These are phyloP conservation scores for Drosophila vallismaia DNA, from an alignment of 2,888 invertebrate genomes.

Conservation along the genomic window DNA sequence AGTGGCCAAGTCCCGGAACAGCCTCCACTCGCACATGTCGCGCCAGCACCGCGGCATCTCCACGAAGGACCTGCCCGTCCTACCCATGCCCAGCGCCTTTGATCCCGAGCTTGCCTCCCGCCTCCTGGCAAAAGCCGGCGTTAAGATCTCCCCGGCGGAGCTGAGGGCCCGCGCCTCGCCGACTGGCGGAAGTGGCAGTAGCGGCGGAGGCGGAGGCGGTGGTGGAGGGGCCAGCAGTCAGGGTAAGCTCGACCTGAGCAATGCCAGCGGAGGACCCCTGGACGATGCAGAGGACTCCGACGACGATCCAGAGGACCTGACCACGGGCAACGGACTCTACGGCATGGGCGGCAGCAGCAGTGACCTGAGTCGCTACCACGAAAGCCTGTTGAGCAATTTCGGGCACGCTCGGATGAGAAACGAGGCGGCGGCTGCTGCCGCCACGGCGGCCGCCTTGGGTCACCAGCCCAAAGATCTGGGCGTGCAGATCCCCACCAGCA, in stretches of 20 bases:
- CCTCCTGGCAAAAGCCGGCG: slow-evolving; percentile 93
- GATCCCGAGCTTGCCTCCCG: slow-evolving; percentile 95
- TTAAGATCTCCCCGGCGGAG: slow-evolving; percentile 93
- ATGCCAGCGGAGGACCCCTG: slow-evolving; percentile 87
- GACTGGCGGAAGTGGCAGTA: slow-evolving; percentile 87
- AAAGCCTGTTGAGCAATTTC: slow-evolving; percentile 82
- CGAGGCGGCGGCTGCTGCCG: slow-evolving; percentile 84
- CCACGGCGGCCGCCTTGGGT: slow-evolving; percentile 76
- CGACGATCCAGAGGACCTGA: slow-evolving; percentile 92
- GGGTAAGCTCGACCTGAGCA: slow-evolving; percentile 89
- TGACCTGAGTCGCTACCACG: slow-evolving; percentile 82
- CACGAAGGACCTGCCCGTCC: slow-evolving; percentile 95
- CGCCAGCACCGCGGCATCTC: slow-evolving; percentile 96
- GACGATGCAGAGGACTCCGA: slow-evolving; percentile 88
- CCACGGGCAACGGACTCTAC: slow-evolving; percentile 84
- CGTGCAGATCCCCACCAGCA: slow-evolving; percentile 87
- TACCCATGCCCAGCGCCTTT: slow-evolving; percentile 96
- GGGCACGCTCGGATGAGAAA: slow-evolving; percentile 87
- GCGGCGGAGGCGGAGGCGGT: slow-evolving; percentile 59
- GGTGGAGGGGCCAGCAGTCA: slow-evolving; percentile 75
- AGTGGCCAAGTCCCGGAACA: slow-evolving; percentile 95
- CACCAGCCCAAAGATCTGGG: slow-evolving; percentile 86
- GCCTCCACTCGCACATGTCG: slow-evolving; percentile 96
- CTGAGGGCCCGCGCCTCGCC: slow-evolving; percentile 93
- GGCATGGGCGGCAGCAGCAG: slow-evolving; percentile 67